These are phyloP conservation scores for Lycocerus yunnanus DNA, from an alignment of 2,888 invertebrate species.

Conservation along the genomic window DNA sequence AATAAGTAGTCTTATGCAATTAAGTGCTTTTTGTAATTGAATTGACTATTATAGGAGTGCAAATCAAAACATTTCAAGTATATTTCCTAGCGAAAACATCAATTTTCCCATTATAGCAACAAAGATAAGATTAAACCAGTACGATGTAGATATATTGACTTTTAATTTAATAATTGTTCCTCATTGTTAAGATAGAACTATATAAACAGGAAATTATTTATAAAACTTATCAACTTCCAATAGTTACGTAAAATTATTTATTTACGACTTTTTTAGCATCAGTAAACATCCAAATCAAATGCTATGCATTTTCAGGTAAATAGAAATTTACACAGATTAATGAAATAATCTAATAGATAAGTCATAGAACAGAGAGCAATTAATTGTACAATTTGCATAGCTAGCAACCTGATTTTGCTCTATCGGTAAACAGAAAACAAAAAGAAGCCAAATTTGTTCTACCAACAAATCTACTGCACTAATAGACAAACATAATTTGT, in stretches of 20 bases:
- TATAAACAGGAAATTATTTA: slow-evolving; percentile 7
- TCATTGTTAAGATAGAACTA: slow-evolving; percentile 4
- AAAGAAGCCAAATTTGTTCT: no score
- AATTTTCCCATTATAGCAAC: slow-evolving; percentile 2
- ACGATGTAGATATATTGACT: slow-evolving; percentile 8
- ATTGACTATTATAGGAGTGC: neutral
- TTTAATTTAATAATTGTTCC: slow-evolving; percentile 1
- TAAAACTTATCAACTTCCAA: neutral
- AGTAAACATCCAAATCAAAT: neutral
- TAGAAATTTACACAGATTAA: no score
- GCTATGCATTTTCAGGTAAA: no score
- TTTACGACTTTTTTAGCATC: neutral
- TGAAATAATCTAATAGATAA: no score
- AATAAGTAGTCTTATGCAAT: slow-evolving; percentile 7
- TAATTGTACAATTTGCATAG: no score
- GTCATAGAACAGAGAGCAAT: no score
- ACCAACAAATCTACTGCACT: no score
- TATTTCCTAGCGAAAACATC: neutral
- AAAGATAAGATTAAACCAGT: slow-evolving; percentile 16
- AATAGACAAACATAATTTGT: no score
- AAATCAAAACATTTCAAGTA: slow-evolving; percentile 7
- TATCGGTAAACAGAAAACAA: no score
- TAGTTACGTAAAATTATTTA: neutral
- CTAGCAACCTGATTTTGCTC: no score
- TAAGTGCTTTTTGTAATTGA: neutral